Evolutionary conservation across 2,797 vertebrate genomes (phyloP).

Genomic region (Tangara arthus): DNA sequence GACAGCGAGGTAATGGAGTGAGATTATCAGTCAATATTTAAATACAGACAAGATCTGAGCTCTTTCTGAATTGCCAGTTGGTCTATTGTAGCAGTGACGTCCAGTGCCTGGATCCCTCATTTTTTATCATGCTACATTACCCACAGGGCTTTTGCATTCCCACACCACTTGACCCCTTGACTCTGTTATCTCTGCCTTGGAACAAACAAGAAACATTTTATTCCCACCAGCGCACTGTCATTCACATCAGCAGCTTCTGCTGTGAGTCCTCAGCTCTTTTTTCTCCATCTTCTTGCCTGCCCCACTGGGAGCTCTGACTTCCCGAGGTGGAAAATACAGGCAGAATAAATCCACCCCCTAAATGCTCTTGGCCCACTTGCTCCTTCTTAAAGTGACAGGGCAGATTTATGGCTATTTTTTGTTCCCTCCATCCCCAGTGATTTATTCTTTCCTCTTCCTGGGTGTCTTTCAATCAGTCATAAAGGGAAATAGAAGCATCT

Average conservation of each 20-base stretch:
- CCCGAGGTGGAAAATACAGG: not conserved
- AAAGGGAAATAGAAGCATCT: not conserved
- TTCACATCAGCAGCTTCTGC: conserved; percentile 50
- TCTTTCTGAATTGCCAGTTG: not conserved
- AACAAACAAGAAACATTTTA: conserved; percentile 76
- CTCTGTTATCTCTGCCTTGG: conserved; percentile 74
- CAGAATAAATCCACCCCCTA: conserved; percentile 3
- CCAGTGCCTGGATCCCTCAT: conserved; percentile 55
- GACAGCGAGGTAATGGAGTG: conserved; percentile 55
- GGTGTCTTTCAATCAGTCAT: not conserved
- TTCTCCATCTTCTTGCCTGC: not conserved
- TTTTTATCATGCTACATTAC: conserved; percentile 82
- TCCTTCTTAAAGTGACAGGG: conserved; percentile 23
- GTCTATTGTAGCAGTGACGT: conserved; percentile 12
- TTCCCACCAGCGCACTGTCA: conserved; percentile 70
- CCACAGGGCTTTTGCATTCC: conserved; percentile 76
- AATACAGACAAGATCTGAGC: conserved; percentile 67
- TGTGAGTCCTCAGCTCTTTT: not conserved
- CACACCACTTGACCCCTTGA: conserved; percentile 84
- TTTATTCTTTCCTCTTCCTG: not conserved
- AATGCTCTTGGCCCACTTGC: not conserved
- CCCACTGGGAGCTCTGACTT: conserved; percentile 28
- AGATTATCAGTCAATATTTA: conserved; percentile 65
- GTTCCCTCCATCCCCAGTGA: not conserved
- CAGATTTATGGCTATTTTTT: not conserved